phyloP scores from a whole-genome alignment of 2,888 invertebrate species.

The Alentia gelatinosa region DNA sequence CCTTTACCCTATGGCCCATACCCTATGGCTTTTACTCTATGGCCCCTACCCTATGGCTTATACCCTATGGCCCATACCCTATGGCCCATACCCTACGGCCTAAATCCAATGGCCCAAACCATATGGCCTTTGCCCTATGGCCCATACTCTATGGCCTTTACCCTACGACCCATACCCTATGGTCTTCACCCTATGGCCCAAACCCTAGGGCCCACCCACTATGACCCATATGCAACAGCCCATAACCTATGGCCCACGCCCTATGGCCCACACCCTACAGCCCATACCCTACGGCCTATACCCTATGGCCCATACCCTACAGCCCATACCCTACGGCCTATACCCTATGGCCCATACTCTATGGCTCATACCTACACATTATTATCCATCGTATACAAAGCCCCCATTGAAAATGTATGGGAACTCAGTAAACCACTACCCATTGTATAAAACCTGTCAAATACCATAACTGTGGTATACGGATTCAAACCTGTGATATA shows the following conservation, averaged over 20 bases:
- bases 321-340: neutral
- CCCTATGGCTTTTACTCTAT: neutral
- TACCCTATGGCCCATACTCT: neutral
- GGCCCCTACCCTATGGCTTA: neutral
- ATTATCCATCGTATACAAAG: too few relatives aligned
- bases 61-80: neutral
- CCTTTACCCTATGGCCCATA: neutral
- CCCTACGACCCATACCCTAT: neutral
- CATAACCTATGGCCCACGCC: neutral
- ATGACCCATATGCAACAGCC: neutral
- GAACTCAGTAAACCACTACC: too few relatives aligned
- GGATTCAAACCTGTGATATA: too few relatives aligned
- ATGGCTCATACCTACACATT: too few relatives aligned
- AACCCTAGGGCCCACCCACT: neutral
- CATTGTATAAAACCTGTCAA: too few relatives aligned
- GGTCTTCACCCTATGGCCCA: neutral
- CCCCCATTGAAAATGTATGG: too few relatives aligned
- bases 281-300: neutral
- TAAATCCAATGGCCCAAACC: neutral
- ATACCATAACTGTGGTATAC: too few relatives aligned
- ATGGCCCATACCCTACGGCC: neutral
- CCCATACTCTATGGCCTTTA: neutral
- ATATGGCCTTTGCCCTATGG: neutral
- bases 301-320: neutral
- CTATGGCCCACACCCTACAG: neutral